Evolutionary conservation across 2,797 vertebrate genomes (phyloP), one percentile per base, ranked within the genome.

Genomic region (Manis pentadactyla): DNA sequence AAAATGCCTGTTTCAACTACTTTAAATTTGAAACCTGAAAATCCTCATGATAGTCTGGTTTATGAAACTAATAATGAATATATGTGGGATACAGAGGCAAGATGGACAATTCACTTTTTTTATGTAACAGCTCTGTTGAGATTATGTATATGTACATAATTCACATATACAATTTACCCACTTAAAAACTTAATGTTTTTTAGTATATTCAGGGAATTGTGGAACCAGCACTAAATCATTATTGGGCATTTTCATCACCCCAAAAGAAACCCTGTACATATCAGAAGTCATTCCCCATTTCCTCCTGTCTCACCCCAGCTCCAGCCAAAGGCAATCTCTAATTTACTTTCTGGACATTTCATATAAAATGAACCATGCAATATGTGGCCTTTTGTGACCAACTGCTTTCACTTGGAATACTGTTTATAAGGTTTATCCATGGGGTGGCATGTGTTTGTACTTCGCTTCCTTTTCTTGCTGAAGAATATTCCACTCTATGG

Each of bases 21-120:
- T 95, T 93, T 79, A 88, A 91, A 61, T 93, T 87, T 95, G 79
- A 90, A 95, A 82, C 1, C 83, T 94, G 46, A 93, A 96, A 87
- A 81, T 90, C 51, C 51, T 86, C 46, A 63, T 39, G 39, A 73
- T 29, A 73, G 31, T 90, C 87, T 78, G 31, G 29, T 79, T 95
- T 95, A 83, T 92, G 90, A 95, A 97, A 96, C 29, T n/a, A 46
- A 89, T 73, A 75, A 34, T 11, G 19, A 78, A 49, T 68, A 69
- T 78, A 66, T 79, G 23, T 87, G 27, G 77, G 46, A 73, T 63
- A 95, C n/a, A 81, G 15, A 64, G 53, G 42, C 21, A 68, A 8
- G 15, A 82, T 13, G 4, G 10, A 4, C 21, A 68, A 73, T 59
- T 85, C 37, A 61, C 2, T 79, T 23, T 85, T 90, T 78, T 69